Base-by-base conservation (phyloP, 2,797 vertebrate genomes). In the Tarsius wallacei region DNA sequence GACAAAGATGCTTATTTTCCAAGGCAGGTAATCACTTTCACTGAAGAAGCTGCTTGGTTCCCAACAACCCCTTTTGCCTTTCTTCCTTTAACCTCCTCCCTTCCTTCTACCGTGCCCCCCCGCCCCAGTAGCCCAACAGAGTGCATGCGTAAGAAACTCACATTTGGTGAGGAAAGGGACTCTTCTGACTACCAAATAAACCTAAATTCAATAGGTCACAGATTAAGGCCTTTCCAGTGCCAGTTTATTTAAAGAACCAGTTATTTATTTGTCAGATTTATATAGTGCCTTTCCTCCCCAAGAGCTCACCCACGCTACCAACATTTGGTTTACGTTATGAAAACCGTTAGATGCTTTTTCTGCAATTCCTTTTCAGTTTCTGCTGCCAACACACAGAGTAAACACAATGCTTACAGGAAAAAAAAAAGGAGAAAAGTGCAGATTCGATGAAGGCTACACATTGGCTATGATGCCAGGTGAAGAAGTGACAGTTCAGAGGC, bases 321-420 rank as follows among this genome's bases (percentile, higher is more conserved):
- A 97, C 98, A 98, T 98, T 98, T 97, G 97, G 97, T 98, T 98
- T 97, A 98, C 92, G 71, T 98, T 98, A 98, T 97, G 85, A 97
- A 98, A 98, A 97, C 96, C 83, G 87, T 96, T 93, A 97, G 95
- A 98, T 97, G 98, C 94, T 98, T 97, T 97, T 97, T 97, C 97
- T 97, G 97, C 94, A 97, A 97, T 97, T 98, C 97, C 97, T 98
- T 97, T 98, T 96, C 11, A 26, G 93, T 91, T 82, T 94, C 90
- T 91, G 97, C 96, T 98, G 98, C 97, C 96, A 95, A 95, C 85
- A 93, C 85, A 70, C 88, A 88, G 90, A 97, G 94, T 98, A 97
- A 97, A 97, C 94, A 96, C 86, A 97, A 97, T 96, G 95, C 86
- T 97, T 68, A 90, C 33, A 68, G 80, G 24, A 57, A 33, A 61